These are phyloP conservation scores for Mionectes olivaceus DNA, from an alignment of 2,797 vertebrate species.

Conservation along the genomic window DNA sequence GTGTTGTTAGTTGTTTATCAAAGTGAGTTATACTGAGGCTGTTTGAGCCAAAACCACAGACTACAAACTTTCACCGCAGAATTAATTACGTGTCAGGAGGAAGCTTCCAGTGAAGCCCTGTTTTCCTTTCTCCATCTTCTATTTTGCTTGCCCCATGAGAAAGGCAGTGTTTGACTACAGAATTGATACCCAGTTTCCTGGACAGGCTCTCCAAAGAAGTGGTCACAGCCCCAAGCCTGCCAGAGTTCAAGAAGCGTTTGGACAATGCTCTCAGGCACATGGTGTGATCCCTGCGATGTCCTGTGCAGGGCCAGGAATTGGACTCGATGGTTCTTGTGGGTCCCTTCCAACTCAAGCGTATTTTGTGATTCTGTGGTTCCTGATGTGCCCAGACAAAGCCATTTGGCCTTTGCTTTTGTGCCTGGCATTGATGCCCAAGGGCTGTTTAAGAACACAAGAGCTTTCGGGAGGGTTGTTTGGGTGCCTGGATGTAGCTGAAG, in stretches of 20 bases:
- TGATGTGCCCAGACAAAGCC: not conserved
- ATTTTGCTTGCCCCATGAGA: not conserved
- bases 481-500: rapidly evolving
- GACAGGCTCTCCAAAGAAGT: not conserved
- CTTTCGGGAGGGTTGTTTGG: not conserved
- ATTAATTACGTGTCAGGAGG: rapidly evolving
- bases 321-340: not conserved
- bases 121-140: not conserved
- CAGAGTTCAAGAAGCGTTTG: not conserved
- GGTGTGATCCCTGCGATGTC: not conserved
- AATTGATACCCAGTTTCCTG: rapidly evolving
- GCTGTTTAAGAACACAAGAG: not conserved
- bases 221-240: not conserved
- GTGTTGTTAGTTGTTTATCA: not conserved
- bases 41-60: not conserved
- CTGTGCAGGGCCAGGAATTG: not conserved
- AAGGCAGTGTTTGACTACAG: not conserved
- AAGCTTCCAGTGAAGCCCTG: not conserved
- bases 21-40: not conserved
- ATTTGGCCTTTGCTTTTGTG: not conserved
- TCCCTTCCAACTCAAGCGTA: not conserved
- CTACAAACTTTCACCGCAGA: not conserved
- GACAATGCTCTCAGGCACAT: rapidly evolving
- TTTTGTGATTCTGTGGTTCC: not conserved
- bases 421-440: not conserved